Percentiles rank a stretch among this genome's conserved stretches.
Conservation (phyloP, 35 echinoderm and acorn worm genomes). For the Apostichopus californicus region DNA sequence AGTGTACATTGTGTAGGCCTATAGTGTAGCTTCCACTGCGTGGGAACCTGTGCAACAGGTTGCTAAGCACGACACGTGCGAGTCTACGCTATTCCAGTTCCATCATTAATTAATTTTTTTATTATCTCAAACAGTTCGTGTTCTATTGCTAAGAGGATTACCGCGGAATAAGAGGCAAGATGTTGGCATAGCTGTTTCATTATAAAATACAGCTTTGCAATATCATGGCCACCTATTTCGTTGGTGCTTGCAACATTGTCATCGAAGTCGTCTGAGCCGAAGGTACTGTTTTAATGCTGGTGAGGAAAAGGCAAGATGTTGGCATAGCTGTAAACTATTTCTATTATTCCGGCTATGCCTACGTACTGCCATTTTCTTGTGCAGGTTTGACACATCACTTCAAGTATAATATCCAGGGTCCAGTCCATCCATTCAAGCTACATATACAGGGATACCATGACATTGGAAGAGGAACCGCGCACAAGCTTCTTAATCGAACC, state of each 20-base stretch:
- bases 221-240: constrained; percentile 35
- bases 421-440: not conserved
- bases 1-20: not conserved
- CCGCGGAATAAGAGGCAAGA: constrained; percentile 37
- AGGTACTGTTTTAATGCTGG: not conserved
- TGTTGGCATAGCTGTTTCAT: constrained; percentile 51
- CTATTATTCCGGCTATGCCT: constrained; percentile 18
- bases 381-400: not conserved
- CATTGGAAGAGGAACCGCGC: too few relatives aligned
- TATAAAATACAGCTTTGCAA: constrained; percentile 13
- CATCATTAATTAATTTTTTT: not conserved
- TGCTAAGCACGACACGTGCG: not conserved
- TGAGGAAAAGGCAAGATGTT: constrained; percentile 50
- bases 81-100: too few relatives aligned
- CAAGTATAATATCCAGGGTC: too few relatives aligned
- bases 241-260: not conserved
- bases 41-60: constrained; percentile 20
- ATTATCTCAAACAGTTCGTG: not conserved
- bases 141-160: not conserved
- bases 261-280: not conserved
- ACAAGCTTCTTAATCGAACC: too few relatives aligned
- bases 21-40: not conserved
- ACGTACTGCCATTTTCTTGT: constrained; percentile 48
- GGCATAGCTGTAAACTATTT: constrained; percentile 49
- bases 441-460: not conserved